These are phyloP conservation scores for Muricea muricata DNA, from an alignment of 92 coral and sea anemone genomes.

Conservation along the genomic window DNA sequence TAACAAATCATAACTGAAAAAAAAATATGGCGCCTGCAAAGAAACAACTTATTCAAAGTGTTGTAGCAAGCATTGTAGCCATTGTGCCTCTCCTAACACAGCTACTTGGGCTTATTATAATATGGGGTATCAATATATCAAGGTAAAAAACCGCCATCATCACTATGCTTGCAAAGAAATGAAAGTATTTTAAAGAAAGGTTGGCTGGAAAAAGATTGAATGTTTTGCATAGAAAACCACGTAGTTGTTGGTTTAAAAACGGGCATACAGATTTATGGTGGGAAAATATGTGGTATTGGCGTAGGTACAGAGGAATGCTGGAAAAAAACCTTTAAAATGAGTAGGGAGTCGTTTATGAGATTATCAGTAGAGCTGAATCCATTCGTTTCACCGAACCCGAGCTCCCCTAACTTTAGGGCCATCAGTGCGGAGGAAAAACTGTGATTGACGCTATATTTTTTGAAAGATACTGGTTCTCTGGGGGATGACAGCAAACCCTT, in stretches of 20 bases:
- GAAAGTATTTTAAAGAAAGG: background rate
- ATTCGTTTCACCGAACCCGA: slow-evolving; percentile 54
- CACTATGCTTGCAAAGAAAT: background rate
- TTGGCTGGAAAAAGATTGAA: background rate
- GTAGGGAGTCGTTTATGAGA: slow-evolving; percentile 38
- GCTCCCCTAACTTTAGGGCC: slow-evolving; percentile 63
- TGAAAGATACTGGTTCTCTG: slow-evolving; percentile 56
- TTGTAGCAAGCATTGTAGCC: background rate
- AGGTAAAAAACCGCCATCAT: background rate
- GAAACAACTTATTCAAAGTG: background rate
- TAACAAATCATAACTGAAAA: no score
- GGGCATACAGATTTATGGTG: slow-evolving; percentile 49
- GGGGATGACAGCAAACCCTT: slow-evolving; percentile 1
- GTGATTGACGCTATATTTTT: slow-evolving; percentile 57
- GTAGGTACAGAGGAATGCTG: slow-evolving; percentile 46
- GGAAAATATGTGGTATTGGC: slow-evolving; percentile 50
- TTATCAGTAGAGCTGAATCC: slow-evolving; percentile 30
- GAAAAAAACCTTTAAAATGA: slow-evolving; percentile 53
- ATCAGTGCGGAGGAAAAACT: slow-evolving; percentile 59
- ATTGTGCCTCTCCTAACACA: background rate
- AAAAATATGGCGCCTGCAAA: background rate
- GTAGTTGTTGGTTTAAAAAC: slow-evolving; percentile 55
- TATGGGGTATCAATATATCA: background rate
- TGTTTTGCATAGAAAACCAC: background rate
- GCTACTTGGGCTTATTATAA: background rate